Evolutionary conservation across 1,140 invertebrate genomes (phyloP), one percentile per base, ranked within the genome.

Genomic region (Caerostris extrusa): DNA sequence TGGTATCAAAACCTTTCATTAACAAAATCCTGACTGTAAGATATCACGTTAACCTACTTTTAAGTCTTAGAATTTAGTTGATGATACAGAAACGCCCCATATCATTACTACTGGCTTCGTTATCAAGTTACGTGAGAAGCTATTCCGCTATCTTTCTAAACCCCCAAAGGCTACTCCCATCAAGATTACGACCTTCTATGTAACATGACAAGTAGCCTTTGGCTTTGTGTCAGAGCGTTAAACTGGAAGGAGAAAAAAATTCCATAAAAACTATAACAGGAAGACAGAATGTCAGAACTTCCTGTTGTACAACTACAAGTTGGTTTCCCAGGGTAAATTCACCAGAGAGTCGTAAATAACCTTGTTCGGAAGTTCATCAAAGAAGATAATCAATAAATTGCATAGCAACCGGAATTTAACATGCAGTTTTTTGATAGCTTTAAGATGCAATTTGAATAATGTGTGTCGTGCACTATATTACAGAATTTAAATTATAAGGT

Each of bases 281-380:
- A 57, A 77, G 60, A 50, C n/a, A 53, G 58, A 82, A 57, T 91
- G 57, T 81, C 90, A 8, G 19, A 60, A 91, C 69, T 82, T 91
- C 56, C 71, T 81, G 90, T 91, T 60, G 4, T 81, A 89, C 64
- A 89, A 69, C 5, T 61, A 60, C 57, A 87, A 87, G 57, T 87
- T 14, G 8, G 53, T 86, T 86, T 86, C 56, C n/a, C 19, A 55
- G 14, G 55, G 50, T 89, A 19, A 71, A 89, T 69, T 69, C 87
- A n/a, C 87, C 56, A 56, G 64, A 71, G 87, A 69, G 64, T 69
- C 87, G 50, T 89, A 89, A 89, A 89, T 89, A 89, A 17, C 64
- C 8, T 67, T 87, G 64, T 87, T 87, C 85, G 50, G 50, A 34
- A 56, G 55, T 69, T 89, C 58, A 56, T 69, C 14, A 77, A 55